phyloP scores from a whole-genome alignment of 2,797 vertebrate species.

The Chaenodraco wilsoni region DNA sequence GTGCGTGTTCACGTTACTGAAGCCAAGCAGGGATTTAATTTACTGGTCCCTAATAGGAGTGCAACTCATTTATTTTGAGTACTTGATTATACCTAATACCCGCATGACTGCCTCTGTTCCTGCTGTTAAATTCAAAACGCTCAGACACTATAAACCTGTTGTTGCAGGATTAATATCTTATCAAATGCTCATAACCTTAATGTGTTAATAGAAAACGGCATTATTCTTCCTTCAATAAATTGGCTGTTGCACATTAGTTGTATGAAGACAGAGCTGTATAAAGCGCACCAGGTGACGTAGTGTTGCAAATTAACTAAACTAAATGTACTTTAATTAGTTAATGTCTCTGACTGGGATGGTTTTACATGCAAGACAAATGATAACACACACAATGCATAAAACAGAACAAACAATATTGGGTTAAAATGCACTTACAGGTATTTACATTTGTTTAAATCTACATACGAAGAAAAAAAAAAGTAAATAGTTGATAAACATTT shows the following conservation, averaged over 20 bases:
- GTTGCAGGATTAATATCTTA: constrained; percentile 9
- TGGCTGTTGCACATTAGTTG: neutral
- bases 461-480: neutral
- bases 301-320: neutral
- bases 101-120: constrained; percentile 24
- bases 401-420: neutral
- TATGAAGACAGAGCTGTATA: neutral
- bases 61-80: constrained; percentile 45
- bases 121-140: constrained; percentile 30
- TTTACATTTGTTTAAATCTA: neutral
- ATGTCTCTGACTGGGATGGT: neutral
- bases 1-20: constrained; percentile 31
- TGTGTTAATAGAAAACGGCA: neutral
- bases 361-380: neutral
- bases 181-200: neutral
- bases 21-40: constrained; percentile 59
- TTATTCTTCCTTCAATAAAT: neutral
- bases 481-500: neutral
- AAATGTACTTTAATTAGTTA: neutral
- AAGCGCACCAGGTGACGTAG: neutral
- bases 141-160: constrained; percentile 28
- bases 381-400: neutral
- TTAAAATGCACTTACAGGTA: neutral
- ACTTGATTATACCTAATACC: constrained; percentile 53
- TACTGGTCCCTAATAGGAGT: constrained; percentile 29